These are phyloP conservation scores for Sericinus montela DNA, from an alignment of 2,888 invertebrate genomes.

Conservation along the genomic window DNA sequence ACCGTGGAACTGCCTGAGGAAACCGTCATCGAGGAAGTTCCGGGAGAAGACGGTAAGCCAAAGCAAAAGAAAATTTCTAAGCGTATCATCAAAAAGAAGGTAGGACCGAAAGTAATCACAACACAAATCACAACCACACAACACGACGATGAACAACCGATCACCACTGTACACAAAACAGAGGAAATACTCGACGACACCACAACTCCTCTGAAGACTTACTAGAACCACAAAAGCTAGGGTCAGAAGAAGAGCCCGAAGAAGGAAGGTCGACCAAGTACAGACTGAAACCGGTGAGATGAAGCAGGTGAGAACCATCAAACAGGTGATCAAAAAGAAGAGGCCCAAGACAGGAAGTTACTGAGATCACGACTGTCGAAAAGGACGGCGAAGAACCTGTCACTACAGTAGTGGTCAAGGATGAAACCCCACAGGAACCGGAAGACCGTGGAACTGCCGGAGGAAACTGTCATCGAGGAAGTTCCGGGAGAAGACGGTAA, in stretches of 20 bases:
- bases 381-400: constrained; percentile 11
- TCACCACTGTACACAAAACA: no score
- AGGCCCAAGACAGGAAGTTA: constrained; percentile 22
- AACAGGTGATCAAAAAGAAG: constrained; percentile 32
- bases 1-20: no score
- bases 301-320: constrained; percentile 21
- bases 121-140: no score
- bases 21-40: no score
- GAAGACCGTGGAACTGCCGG: constrained; percentile 38
- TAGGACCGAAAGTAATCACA: no score
- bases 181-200: no score
- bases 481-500: constrained; percentile 33
- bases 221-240: constrained; percentile 19
- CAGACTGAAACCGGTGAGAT: constrained; percentile 12
- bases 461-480: constrained; percentile 29
- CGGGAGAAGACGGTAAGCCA: no score
- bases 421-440: constrained; percentile 23
- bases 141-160: no score
- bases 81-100: no score
- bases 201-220: constrained; percentile 13
- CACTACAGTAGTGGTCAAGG: constrained; percentile 22
- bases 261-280: constrained; percentile 24
- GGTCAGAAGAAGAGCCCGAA: background rate
- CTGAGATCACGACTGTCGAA: background rate
- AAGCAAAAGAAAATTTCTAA: no score